These are phyloP conservation scores for Malurus melanocephalus DNA, from an alignment of 2,113 vertebrate genomes.

Conservation along the genomic window DNA sequence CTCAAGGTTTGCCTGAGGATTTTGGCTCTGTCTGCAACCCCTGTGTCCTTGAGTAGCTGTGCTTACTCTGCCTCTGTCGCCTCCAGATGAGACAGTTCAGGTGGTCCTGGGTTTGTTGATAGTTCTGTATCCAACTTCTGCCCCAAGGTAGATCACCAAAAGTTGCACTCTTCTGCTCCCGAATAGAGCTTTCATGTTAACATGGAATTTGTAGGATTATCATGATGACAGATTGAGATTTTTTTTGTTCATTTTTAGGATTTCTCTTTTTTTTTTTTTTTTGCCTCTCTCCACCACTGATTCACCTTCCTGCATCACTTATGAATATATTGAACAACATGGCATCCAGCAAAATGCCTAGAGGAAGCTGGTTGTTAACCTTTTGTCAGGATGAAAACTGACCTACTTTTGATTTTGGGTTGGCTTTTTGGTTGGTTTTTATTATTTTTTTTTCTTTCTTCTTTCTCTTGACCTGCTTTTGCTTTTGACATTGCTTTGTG, in stretches of 20 bases:
- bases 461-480: background rate
- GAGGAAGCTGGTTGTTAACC: background rate
- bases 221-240: background rate
- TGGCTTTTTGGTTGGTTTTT: background rate
- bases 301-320: background rate
- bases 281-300: no score
- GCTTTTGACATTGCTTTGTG: background rate
- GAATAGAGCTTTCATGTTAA: background rate
- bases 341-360: background rate
- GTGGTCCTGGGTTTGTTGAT: background rate
- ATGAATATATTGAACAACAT: background rate
- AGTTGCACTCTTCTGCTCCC: background rate
- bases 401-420: background rate
- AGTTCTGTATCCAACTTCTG: background rate
- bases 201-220: background rate
- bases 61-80: accelerated
- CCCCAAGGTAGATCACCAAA: background rate
- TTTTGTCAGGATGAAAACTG: background rate
- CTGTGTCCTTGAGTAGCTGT: accelerated
- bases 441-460: background rate
- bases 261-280: no score
- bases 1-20: background rate
- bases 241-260: background rate
- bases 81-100: background rate
- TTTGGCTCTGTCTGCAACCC: background rate